Base-by-base conservation (phyloP, 2,797 vertebrate species). In the Zalophus californianus region DNA sequence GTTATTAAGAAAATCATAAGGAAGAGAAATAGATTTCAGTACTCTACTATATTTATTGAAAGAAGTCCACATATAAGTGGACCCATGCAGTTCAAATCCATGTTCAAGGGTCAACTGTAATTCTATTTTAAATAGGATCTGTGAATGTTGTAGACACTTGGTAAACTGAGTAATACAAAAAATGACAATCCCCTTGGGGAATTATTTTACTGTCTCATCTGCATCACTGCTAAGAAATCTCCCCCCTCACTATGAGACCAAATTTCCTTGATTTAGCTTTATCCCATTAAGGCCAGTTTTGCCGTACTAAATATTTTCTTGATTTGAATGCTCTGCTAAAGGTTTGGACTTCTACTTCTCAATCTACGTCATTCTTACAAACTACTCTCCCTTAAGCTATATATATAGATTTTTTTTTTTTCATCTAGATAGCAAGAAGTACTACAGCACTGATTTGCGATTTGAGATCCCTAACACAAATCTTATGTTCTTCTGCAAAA, bases 51-150 rank as follows among this genome's bases (percentile, higher is more conserved):
- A 77, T 50, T 77, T 77, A 48, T 11, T 77, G 27, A 50, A 50
- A 75, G 27, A 75, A 77, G 16, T 50, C 27, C 27, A 77, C 44
- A 32, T 77, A 48, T 50, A 50, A 11, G 73, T 32, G 73, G 27
- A 50, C 44, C 44, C 73, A 32, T 8, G 15, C 44, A 77, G 73
- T 48, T 77, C 44, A 77, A 75, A 77, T 15, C 27, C 73, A 50
- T 75, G 41, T 75, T 50, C 44, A 32, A 75, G 44, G 44, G 44
- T 48, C 15, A 29, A 75, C 2, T 75, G 27, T 75, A 90, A 95
- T 86, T 87, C 54, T 94, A 25, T 93, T 94, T 97, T 95, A 94
- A 96, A n/a, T 77, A 48, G n/a, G 20, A 77, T 80, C 35, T 62
- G 4, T 82, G 94, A 93, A 94, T 68, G 8, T 58, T 88, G 29